Base-by-base conservation (phyloP, 2,113 vertebrate species). In the Empidonax alnorum region DNA sequence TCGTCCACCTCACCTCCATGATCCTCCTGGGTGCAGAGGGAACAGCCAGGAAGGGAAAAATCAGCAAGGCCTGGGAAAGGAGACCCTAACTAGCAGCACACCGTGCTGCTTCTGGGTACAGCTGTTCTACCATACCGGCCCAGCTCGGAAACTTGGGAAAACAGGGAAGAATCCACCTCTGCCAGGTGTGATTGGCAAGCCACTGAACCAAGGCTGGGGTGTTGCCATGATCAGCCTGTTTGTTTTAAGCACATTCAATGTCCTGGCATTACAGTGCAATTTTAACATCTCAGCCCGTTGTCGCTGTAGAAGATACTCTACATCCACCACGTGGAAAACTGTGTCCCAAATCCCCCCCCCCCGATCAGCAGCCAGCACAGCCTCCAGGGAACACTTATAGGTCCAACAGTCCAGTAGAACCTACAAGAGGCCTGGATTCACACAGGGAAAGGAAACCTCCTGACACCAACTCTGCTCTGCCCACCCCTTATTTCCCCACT, bases 1-100 rank as follows among this genome's bases (percentile, higher is more conserved):
- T 98, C 95, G 28, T 97, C 95, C 79, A 87, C 75, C 63, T 98
- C 98, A 21, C 95, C 97, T 72, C 96, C 97, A 4, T 68, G 96
- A 50, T 98, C 97, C 85, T 98, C 97, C 97, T 96, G 58, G 20
- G 25, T 35, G 33, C 53, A 83, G 25, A 78, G 20, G 56, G 39
- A 89, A 92, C 50, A 91, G 71, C 35, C 85, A 76, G 77, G 23
- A 59, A 46, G 31, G 13, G 8, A 50, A 67, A 56, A 23, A 23
- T 96, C 46, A 95, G 50, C 33, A 15, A 76, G 27, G 53, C 2
- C 13, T 76, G 55, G 22, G 3, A n/a, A 53, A 56, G 33, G 37
- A 73, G 19, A 44, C 7, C 17, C 35, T 37, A 5, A 31, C 17
- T 4, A 7, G 8, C 30, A 85, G 37, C 3, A 3, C 9, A 9